Evolutionary conservation across 2,888 invertebrate species (phyloP), one percentile per base, ranked within the genome.

Genomic region (Sinelater perroti): DNA sequence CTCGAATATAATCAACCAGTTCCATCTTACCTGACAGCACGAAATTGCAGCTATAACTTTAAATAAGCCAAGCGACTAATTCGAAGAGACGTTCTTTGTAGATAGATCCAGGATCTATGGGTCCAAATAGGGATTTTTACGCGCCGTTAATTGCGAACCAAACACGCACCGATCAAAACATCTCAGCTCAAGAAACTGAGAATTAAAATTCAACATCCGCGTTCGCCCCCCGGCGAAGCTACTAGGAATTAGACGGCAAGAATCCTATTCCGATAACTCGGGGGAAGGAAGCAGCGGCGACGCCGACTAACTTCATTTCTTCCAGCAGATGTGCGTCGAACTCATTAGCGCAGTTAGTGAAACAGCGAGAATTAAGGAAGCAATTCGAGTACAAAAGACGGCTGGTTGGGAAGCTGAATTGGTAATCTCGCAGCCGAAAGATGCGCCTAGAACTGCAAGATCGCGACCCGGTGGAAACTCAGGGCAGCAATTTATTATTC

Each of bases 251-350:
- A 54, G 54, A 54, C 47, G 46, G 18, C 17, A 47, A 11, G 31
- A 54, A 54, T 40, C 47, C 38, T 47, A 46, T 54, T 54, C 40
- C 54, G 46, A 54, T 54, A 54, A 54, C 47, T 54, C 30, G 21
- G 16, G 33, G 28, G 26, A 38, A 54, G 38, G 26, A 38, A 54
- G 38, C 28, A 28, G 35, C 17, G 44, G 18, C 40, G 21, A 31
- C 20, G 40, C 38, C 16, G 31, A 46, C 36, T 47, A 54, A 54
- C 47, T 46, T 38, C 31, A 36, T 47, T 46, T 46, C 40, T 28
- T 2, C 10, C 13, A 30, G 30, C 47, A 42, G 42, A 38, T 54
- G 36, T 28, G 30, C 30, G 31, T 11, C 14, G 54, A 46, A 38
- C 46, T 56, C 36, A 45, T 45, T 50, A 33, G 50, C 35, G 42